A percentile compares a stretch with the other conserved stretches of the same genome.
These are phyloP conservation scores for Elachura formosa DNA, from an alignment of 2,113 vertebrate genomes.

Conservation along the genomic window DNA sequence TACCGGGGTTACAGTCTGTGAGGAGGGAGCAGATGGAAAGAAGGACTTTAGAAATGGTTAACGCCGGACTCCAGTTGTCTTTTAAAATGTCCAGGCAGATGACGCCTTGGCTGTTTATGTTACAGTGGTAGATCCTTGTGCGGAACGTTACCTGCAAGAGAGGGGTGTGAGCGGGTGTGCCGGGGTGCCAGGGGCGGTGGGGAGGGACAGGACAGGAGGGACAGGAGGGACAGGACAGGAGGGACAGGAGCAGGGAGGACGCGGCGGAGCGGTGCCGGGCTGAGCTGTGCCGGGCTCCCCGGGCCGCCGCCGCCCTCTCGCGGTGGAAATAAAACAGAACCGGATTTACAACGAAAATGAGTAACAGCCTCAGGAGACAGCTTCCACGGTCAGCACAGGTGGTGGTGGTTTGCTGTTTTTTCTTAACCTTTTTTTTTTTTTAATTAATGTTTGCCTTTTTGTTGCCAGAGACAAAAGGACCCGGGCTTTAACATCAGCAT, in stretches of 20 bases:
- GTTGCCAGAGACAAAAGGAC: not conserved
- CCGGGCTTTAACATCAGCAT: not conserved
- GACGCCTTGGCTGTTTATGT: slow-evolving; percentile 96
- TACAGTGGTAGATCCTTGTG: slow-evolving; percentile 96
- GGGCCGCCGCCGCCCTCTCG: slow-evolving; percentile 64
- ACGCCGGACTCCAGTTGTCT: slow-evolving; percentile 94
- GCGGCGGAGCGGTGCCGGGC: no score
- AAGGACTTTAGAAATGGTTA: slow-evolving; percentile 94
- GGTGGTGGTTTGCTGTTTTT: rapidly evolving
- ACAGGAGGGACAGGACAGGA: not conserved
- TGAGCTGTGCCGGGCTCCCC: not conserved
- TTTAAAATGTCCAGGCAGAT: slow-evolving; percentile 98
- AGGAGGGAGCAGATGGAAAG: slow-evolving; percentile 97
- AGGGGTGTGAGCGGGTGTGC: not conserved
- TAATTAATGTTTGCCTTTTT: not conserved
- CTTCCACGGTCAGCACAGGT: not conserved
- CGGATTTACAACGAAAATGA: rapidly evolving
- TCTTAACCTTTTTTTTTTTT: not conserved
- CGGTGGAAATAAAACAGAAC: not conserved
- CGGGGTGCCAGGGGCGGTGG: rapidly evolving
- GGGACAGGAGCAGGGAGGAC: not conserved
- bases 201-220: not conserved
- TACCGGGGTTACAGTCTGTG: slow-evolving; percentile 95
- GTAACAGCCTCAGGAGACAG: rapidly evolving
- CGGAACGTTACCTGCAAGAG: slow-evolving; percentile 90